phyloP scores from a whole-genome alignment of 1,140 invertebrate genomes.

The Anoplolepis gracilipes region DNA sequence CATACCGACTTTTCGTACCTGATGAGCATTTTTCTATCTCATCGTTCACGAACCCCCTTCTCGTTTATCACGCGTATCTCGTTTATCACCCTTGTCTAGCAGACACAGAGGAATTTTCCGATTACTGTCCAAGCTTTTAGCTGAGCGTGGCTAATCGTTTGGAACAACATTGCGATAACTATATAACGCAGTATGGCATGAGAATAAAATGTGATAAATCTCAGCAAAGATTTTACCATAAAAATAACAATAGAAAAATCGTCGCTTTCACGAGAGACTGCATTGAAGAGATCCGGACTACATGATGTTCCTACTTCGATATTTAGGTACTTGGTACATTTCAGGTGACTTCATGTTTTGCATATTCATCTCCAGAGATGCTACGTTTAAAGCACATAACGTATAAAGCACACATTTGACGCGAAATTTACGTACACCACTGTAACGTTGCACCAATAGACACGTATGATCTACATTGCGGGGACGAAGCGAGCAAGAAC shows the following conservation, averaged over 20 bases:
- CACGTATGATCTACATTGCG: slow-evolving; percentile 39
- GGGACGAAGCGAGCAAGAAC: slow-evolving; percentile 36
- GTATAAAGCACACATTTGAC: slow-evolving; percentile 16
- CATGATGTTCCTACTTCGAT: not conserved
- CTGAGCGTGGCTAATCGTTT: slow-evolving; percentile 55
- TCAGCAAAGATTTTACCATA: not conserved
- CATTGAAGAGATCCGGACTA: not conserved
- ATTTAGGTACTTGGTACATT: not conserved
- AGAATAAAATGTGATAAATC: not conserved
- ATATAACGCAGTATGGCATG: not conserved
- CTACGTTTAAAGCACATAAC: slow-evolving; percentile 48
- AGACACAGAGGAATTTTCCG: slow-evolving; percentile 73
- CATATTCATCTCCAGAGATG: slow-evolving; percentile 27
- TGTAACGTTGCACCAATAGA: not conserved
- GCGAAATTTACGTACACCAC: slow-evolving; percentile 16
- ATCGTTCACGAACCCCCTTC: slow-evolving; percentile 54
- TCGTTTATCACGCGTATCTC: slow-evolving; percentile 68
- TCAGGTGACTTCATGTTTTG: slow-evolving; percentile 16
- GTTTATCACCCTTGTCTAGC: slow-evolving; percentile 68
- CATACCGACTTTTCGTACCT: slow-evolving; percentile 58
- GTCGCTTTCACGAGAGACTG: not conserved
- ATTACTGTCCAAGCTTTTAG: slow-evolving; percentile 62
- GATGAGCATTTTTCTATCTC: slow-evolving; percentile 66
- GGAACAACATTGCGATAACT: slow-evolving; percentile 55
- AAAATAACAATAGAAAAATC: not conserved